Evolutionary conservation across 2,888 invertebrate genomes (phyloP), one percentile per base, ranked within the genome.

Genomic region (Agrotis ipsilon): DNA sequence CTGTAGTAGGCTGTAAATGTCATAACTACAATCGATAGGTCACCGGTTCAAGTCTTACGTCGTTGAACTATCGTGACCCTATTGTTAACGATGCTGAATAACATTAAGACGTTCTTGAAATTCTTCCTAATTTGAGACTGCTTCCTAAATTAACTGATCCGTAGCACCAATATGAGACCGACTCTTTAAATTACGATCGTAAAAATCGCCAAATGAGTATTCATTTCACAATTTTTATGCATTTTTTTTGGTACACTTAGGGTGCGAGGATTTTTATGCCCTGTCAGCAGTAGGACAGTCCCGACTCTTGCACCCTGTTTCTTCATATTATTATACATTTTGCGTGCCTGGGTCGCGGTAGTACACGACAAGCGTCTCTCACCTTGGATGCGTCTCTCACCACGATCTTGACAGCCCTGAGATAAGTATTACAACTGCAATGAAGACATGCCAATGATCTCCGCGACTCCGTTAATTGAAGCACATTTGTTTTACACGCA

Each of bases 381-480:
- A 2, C 24, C 24, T 24, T 24, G 24, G 24, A 24, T 24, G n/a
- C n/a, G n/a, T n/a, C n/a, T 24, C 2, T 24, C 24, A 24, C 24
- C 24, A 24, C 3, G 27, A 49, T 9, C n/a, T 1, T 14, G 60
- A n/a, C 68, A 75, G 1, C 73, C 73, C 68, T 75, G 3, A n/a
- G 9, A 27, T 48, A 59, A 48, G 6, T 32, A 32, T 13, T 18
- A 74, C 13, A 32, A 32, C 18, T 19, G 67, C 21, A 48, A 13
- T 61, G 55, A 21, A 51, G 75, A 75, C 21, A 27, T 46, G 19
- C 51, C 57, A 51, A 68, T 75, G 46, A 75, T 68, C 68, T 61
- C 1, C 51, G 5, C 16, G 60, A 46, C 27, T 14, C 18, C 16
- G 51, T 61, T 75, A 75, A 75, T 75, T 75, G 24, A 54, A 51